These are phyloP conservation scores for Catagonus wagneri DNA, from an alignment of 2,113 vertebrate species.

Conservation along the genomic window DNA sequence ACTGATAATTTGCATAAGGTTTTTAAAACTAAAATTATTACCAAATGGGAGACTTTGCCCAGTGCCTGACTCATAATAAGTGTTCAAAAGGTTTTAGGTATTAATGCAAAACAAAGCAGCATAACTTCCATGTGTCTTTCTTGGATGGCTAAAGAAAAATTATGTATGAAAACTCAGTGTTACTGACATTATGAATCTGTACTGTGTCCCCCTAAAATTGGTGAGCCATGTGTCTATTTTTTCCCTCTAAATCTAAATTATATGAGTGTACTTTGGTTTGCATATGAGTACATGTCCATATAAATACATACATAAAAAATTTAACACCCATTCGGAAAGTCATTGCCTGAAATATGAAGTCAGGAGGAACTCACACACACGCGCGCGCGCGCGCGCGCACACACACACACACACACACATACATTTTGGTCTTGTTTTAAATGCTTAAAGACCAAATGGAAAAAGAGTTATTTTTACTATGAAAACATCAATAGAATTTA, in stretches of 20 bases:
- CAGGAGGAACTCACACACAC: background rate
- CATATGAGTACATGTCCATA: background rate
- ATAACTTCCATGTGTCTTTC: background rate
- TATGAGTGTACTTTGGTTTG: background rate
- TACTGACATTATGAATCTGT: background rate
- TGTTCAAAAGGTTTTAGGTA: background rate
- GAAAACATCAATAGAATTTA: conserved; percentile 33
- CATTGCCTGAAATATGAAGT: background rate
- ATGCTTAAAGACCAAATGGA: background rate
- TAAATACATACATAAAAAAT: background rate
- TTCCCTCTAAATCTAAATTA: background rate
- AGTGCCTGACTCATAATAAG: background rate
- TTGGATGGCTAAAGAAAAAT: background rate
- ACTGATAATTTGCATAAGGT: background rate
- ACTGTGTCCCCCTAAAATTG: background rate
- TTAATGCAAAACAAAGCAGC: background rate
- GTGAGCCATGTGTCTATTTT: background rate
- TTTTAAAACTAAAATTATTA: conserved; percentile 45
- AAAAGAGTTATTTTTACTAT: background rate
- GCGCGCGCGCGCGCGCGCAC: no score
- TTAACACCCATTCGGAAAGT: background rate
- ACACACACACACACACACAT: background rate
- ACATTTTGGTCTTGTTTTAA: background rate
- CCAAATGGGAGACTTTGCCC: background rate
- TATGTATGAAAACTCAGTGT: background rate